phyloP scores from a whole-genome alignment of 2,797 vertebrate species.

The Moxostoma hubbsi region DNA sequence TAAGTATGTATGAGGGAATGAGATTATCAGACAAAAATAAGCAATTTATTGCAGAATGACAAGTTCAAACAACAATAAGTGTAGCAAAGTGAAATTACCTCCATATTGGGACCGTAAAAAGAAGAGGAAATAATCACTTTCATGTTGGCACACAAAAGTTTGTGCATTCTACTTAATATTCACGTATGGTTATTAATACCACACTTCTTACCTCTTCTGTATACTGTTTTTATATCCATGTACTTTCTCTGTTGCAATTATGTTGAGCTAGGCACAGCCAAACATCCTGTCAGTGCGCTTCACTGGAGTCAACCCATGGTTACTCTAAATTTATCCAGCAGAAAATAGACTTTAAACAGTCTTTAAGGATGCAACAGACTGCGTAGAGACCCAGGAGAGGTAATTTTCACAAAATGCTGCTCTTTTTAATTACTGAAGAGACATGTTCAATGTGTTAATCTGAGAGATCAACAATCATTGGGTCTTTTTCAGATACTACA shows the following conservation, averaged over 20 bases:
- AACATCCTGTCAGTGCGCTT: slow-evolving; percentile 39
- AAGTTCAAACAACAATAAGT: no score
- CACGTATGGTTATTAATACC: background rate
- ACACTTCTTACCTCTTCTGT: slow-evolving; percentile 3
- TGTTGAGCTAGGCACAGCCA: slow-evolving; percentile 37
- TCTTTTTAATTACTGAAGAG: slow-evolving; percentile 44
- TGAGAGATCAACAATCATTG: slow-evolving; percentile 25
- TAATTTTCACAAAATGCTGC: slow-evolving; percentile 41
- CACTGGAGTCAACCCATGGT: slow-evolving; percentile 27
- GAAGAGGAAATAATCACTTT: slow-evolving; percentile 2
- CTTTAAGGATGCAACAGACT: slow-evolving; percentile 22
- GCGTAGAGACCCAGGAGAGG: slow-evolving; percentile 26
- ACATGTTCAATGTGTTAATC: slow-evolving; percentile 46
- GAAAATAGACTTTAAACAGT: slow-evolving; percentile 33
- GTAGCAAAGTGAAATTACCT: no score
- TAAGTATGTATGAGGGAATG: no score
- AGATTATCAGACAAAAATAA: no score
- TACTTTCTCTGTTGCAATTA: slow-evolving; percentile 38
- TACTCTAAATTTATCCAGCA: slow-evolving; percentile 44
- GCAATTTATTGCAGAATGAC: no score
- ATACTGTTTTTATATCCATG: slow-evolving; percentile 2
- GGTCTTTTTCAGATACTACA: slow-evolving; percentile 6
- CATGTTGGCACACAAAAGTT: background rate
- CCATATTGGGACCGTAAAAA: background rate
- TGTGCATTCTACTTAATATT: slow-evolving; percentile 1